Conservation (phyloP, 2,113 vertebrate species). For the Petaurus breviceps region DNA sequence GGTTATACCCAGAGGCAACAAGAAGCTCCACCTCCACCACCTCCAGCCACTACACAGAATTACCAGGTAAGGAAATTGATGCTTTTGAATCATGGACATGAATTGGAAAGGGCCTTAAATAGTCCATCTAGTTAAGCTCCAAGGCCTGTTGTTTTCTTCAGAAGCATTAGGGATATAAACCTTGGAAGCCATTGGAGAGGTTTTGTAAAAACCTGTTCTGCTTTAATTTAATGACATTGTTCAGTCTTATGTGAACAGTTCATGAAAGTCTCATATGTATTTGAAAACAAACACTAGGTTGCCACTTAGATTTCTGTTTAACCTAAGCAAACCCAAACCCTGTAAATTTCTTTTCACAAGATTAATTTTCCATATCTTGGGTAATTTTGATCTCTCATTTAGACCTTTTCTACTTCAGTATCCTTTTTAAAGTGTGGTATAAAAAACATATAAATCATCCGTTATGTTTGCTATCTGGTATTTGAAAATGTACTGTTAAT, state of each 20-base stretch:
- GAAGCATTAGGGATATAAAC: conserved; percentile 14
- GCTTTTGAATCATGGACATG: neutral
- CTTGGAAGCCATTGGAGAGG: neutral
- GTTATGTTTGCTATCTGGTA: conserved; percentile 29
- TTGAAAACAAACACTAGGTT: conserved; percentile 29
- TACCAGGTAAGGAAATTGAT: conserved; percentile 90
- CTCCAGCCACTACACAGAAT: conserved; percentile 97
- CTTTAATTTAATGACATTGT: too few species aligned
- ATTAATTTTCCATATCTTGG: conserved; percentile 36
- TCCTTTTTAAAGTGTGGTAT: conserved; percentile 33
- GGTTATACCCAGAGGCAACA: conserved; percentile 96
- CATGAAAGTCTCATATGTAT: neutral
- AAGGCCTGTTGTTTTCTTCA: conserved; percentile 9
- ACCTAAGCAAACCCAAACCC: conserved; percentile 38
- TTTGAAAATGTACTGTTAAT: conserved; percentile 30
- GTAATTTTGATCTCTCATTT: conserved; percentile 11
- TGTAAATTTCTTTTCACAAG: conserved; percentile 9
- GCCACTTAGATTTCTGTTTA: neutral
- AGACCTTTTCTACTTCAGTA: neutral
- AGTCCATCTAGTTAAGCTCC: neutral
- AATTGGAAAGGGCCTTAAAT: neutral
- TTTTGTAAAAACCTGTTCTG: too few species aligned
- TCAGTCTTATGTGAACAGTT: too few species aligned
- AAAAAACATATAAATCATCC: conserved; percentile 33
- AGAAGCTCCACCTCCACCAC: conserved; percentile 96